These are phyloP conservation scores for Octopus sinensis DNA, from an alignment of 1,140 invertebrate genomes.

Conservation along the genomic window DNA sequence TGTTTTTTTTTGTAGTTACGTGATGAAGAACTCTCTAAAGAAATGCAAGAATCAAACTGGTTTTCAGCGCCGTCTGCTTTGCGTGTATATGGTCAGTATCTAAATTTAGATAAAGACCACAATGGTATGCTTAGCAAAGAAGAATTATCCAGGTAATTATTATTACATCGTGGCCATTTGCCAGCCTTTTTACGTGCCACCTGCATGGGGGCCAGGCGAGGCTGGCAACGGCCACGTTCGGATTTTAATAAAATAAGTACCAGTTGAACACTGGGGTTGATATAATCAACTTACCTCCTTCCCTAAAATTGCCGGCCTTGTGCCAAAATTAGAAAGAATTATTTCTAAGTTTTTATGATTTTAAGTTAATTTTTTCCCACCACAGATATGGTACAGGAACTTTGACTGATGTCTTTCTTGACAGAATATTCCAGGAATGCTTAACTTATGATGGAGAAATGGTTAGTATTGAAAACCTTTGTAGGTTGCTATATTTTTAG, in stretches of 20 bases:
- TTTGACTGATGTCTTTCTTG: slow-evolving; percentile 85
- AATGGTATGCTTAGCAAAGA: slow-evolving; percentile 92
- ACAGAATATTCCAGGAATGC: slow-evolving; percentile 91
- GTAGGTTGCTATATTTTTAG: background rate
- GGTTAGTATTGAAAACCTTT: slow-evolving; percentile 52
- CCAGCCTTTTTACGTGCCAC: too few relatives aligned
- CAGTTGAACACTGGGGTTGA: too few relatives aligned
- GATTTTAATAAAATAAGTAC: too few relatives aligned
- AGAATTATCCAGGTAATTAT: slow-evolving; percentile 69
- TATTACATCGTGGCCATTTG: background rate
- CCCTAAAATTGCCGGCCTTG: too few relatives aligned
- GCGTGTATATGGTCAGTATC: slow-evolving; percentile 86
- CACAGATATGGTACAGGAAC: slow-evolving; percentile 84
- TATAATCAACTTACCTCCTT: too few relatives aligned
- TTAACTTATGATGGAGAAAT: slow-evolving; percentile 94
- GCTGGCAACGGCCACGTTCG: too few relatives aligned
- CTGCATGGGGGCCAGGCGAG: too few relatives aligned
- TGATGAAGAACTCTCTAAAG: slow-evolving; percentile 79
- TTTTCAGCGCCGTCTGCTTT: slow-evolving; percentile 88
- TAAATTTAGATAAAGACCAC: slow-evolving; percentile 89
- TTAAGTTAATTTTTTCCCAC: slow-evolving; percentile 19
- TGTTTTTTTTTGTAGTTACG: slow-evolving; percentile 63
- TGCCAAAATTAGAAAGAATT: too few relatives aligned
- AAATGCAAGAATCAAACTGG: slow-evolving; percentile 86
- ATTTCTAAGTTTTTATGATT: background rate